These are phyloP conservation scores for Brassicogethes aeneus DNA, from an alignment of 2,888 invertebrate genomes.

Conservation along the genomic window DNA sequence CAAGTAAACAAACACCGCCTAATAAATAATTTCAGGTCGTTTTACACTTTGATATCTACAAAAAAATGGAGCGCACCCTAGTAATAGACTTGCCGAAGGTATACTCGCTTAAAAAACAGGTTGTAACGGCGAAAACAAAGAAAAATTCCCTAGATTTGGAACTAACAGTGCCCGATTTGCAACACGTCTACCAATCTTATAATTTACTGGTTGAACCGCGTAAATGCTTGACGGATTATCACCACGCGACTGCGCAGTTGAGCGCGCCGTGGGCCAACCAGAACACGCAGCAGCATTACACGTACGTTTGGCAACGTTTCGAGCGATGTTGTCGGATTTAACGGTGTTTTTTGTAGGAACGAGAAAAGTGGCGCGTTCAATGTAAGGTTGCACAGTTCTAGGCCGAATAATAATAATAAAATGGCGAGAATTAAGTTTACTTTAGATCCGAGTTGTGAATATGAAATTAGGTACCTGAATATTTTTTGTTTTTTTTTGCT, in stretches of 20 bases:
- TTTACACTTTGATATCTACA: constrained; percentile 56
- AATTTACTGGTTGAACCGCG: constrained; percentile 50
- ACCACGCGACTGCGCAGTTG: constrained; percentile 53
- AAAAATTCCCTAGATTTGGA: constrained; percentile 52
- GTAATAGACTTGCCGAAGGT: constrained; percentile 28
- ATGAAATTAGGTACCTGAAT: constrained; percentile 49
- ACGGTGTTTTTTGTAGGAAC: constrained; percentile 32
- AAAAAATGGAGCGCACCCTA: constrained; percentile 36
- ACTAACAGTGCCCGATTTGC: constrained; percentile 48
- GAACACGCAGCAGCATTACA: constrained; percentile 50
- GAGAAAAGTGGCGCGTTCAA: constrained; percentile 46
- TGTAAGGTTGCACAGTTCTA: constrained; percentile 48
- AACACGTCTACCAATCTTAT: constrained; percentile 52
- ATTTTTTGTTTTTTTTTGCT: constrained; percentile 8
- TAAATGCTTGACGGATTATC: constrained; percentile 38
- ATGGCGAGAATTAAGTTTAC: constrained; percentile 50
- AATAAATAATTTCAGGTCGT: constrained; percentile 43
- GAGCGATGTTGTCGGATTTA: constrained; percentile 1
- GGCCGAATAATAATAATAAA: constrained; percentile 35
- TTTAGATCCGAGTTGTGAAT: constrained; percentile 65
- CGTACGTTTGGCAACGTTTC: constrained; percentile 41
- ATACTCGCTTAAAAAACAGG: constrained; percentile 31
- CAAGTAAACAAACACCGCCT: constrained; percentile 1
- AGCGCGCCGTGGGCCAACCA: constrained; percentile 59
- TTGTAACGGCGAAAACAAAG: constrained; percentile 47